phyloP scores from a whole-genome alignment of 2,113 vertebrate genomes.

The Toxotes chatareus region DNA sequence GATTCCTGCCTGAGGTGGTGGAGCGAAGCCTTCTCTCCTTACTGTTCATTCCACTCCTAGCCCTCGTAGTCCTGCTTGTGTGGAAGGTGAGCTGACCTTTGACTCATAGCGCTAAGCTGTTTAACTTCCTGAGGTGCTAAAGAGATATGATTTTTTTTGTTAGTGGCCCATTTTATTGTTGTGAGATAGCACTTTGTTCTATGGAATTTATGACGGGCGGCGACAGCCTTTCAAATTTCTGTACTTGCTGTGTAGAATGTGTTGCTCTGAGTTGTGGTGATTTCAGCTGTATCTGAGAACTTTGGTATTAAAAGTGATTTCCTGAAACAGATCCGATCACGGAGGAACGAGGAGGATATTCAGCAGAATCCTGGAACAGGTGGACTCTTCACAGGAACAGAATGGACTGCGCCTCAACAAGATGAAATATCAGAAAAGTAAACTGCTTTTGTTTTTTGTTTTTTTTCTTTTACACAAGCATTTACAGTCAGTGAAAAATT shows the following conservation, averaged over 20 bases:
- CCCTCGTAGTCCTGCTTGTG: conserved; percentile 77
- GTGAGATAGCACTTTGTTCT: neutral
- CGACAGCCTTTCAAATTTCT: conserved; percentile 1
- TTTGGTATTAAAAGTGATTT: neutral
- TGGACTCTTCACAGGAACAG: conserved; percentile 68
- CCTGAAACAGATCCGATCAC: conserved; percentile 75
- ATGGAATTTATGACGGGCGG: conserved; percentile 22
- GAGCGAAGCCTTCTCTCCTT: conserved; percentile 82
- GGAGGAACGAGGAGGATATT: conserved; percentile 53
- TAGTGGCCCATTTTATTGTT: neutral
- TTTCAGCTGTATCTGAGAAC: neutral
- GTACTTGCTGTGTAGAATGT: neutral
- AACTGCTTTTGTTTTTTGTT: no score
- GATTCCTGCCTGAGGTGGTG: conserved; percentile 64
- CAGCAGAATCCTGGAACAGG: conserved; percentile 65
- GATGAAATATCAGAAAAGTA: conserved; percentile 82
- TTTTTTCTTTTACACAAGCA: neutral
- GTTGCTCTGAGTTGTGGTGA: neutral
- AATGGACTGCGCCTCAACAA: conserved; percentile 68
- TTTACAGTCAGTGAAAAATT: neutral
- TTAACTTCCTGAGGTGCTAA: neutral
- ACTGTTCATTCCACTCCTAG: conserved; percentile 81
- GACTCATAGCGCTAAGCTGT: neutral
- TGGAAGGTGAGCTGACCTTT: conserved; percentile 81
- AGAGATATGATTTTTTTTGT: conserved; percentile 4